These are phyloP conservation scores for Thysanoteuthis rhombus DNA, from an alignment of 2,888 invertebrate species.

Conservation along the genomic window DNA sequence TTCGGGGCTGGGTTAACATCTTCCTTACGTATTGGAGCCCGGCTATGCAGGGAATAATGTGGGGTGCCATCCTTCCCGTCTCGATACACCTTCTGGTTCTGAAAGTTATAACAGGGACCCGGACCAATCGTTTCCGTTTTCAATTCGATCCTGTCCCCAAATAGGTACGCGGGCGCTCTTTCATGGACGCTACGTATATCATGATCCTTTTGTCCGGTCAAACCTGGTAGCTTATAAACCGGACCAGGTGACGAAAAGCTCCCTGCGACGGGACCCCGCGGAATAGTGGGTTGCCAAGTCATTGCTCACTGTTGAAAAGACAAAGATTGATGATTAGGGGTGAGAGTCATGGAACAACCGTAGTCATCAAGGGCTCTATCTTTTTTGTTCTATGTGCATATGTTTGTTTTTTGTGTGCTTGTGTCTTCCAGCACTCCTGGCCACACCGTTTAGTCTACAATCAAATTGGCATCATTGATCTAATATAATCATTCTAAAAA, in stretches of 20 bases:
- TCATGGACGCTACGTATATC: constrained; percentile 61
- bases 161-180: constrained; percentile 60
- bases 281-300: constrained; percentile 57
- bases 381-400: too few relatives aligned
- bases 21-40: constrained; percentile 48
- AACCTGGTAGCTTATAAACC: constrained; percentile 61
- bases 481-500: too few relatives aligned
- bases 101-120: constrained; percentile 42
- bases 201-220: constrained; percentile 59
- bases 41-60: constrained; percentile 61
- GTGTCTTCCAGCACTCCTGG: too few relatives aligned
- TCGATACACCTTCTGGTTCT: constrained; percentile 52
- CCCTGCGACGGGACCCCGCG: constrained; percentile 63
- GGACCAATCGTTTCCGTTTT: constrained; percentile 50
- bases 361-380: too few relatives aligned
- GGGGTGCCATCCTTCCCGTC: constrained; percentile 63
- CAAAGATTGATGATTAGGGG: neutral
- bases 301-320: constrained; percentile 36
- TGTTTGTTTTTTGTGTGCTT: too few relatives aligned
- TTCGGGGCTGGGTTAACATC: constrained; percentile 66
- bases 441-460: too few relatives aligned
- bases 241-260: constrained; percentile 65
- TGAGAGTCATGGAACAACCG: too few relatives aligned
- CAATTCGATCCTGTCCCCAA: constrained; percentile 60
- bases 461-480: too few relatives aligned